Base-by-base conservation (phyloP, 2,888 invertebrate species). In the Tinea trinotella region DNA sequence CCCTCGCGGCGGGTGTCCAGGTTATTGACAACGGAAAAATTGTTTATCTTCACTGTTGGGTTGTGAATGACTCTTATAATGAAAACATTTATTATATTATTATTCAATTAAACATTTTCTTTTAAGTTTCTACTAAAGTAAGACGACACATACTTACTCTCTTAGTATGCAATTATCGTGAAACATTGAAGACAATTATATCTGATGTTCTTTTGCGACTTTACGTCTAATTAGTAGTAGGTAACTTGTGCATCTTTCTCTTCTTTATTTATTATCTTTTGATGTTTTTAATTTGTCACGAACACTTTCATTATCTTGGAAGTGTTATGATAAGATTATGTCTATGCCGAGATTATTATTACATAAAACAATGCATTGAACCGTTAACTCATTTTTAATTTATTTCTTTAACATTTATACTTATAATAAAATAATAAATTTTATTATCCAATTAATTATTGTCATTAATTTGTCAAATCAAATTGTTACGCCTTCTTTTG, bases 1-100 rank as follows among this genome's bases (percentile, higher is more conserved):
- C 58, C 59, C 55, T 56, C 62, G 60, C 59, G 59, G 30, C n/a
- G 9, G 30, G 30, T 61, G 61, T 15, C 48, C 53, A 10, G 17
- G 61, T 61, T 58, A 59, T 61, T 64, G 62, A 56, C 54, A 53
- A 50, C 22, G 24, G 22, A 24, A 13, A 30, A 50, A 24, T 46
- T 48, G 48, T 48, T 48, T 2, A 10, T 17, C 13, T 17, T 12
- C 40, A 17, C 7, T 7, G n/a, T 30, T 30, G n/a, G n/a, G n/a
- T n/a, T n/a, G n/a, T n/a, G n/a, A n/a, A n/a, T 30, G 30, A 30
- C 6, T 30, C 6, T 30, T 30, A 6, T 30, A 30, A 6, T 30
- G 40, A 12, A 40, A 40, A 40, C 13, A n/a, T 40, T 40, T 30
- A n/a, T 2, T 30, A 30, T 7, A 30, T 10, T 7, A 30, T 10